Evolutionary conservation across 1,140 invertebrate species (phyloP), one percentile per base, ranked within the genome.

Genomic region (Listronotus bonariensis): DNA sequence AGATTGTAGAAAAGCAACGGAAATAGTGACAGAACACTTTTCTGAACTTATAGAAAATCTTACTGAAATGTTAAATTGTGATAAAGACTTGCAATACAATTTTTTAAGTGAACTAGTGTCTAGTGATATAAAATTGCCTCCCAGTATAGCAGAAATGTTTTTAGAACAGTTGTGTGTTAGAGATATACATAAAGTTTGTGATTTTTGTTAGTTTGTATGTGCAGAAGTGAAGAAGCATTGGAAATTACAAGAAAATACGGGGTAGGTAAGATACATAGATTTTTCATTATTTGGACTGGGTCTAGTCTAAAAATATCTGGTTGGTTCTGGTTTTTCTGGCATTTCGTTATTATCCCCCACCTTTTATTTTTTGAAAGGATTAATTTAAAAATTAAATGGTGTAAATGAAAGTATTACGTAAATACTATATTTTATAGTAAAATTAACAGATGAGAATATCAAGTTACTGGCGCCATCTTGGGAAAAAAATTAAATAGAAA

Each of bases 91-190:
- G 12, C 79, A 86, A 58, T 90, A 86, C 74, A 73, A 80, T 12
- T 83, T n/a, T 91, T 72, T 91, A 20, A 82, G 84, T 66, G 85
- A 86, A 46, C 77, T 91, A 11, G 85, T 87, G 74, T 79, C 82
- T 17, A 80, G 82, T 41, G 78, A 83, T 63, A 62, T 80, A 0
- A 78, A 83, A 53, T 70, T 89, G 31, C 81, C 83, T 11, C 73
- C 82, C 1, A 71, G 77, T 40, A 77, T 87, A 18, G 77, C 86
- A 14, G 87, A 90, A 72, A 79, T 79, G 60, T 86, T 89, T 72
- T 82, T 93, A 46, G 82, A 86, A 51, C 78, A 92, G 3, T 84
- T 92, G 81, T 92, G 89, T 71, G 34, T 60, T 9, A 72, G 66
- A 38, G 61, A 86, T 73, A 81, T 87, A 49, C 80, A n/a, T 31